A percentile compares a stretch with the other conserved stretches of the same genome.
Evolutionary conservation across 2,888 invertebrate genomes (phyloP).

Genomic region (Drosophila monieri): DNA sequence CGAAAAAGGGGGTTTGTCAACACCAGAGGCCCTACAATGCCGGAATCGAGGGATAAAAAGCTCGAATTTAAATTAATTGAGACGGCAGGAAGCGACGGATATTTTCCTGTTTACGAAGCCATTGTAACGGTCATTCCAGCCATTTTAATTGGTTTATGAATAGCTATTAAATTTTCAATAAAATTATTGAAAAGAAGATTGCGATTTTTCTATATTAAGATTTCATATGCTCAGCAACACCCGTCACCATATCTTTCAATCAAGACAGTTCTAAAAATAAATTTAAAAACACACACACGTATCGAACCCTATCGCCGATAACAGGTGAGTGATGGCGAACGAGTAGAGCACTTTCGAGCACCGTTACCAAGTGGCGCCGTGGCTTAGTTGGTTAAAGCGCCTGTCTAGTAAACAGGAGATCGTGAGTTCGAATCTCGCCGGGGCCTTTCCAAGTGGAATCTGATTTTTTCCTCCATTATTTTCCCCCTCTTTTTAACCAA

Average conservation of each 20-base stretch:
- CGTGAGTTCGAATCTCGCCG: slow-evolving; percentile 90
- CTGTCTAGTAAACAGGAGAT: slow-evolving; percentile 91
- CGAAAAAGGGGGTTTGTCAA: slow-evolving; percentile 40
- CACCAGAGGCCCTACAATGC: not conserved
- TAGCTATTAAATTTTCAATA: not conserved
- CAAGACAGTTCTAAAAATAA: slow-evolving; percentile 15
- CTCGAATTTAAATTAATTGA: not conserved
- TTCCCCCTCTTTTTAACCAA: not conserved
- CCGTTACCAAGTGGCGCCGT: slow-evolving; percentile 76
- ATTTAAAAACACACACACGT: not conserved
- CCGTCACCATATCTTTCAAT: not conserved
- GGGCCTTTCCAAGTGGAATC: slow-evolving; percentile 84
- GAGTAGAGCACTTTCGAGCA: not conserved
- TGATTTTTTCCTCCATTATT: slow-evolving; percentile 2
- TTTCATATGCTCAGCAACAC: not conserved
- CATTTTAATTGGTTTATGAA: not conserved
- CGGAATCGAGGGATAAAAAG: slow-evolving; percentile 10
- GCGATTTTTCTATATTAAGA: not conserved
- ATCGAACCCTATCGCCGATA: slow-evolving; percentile 14
- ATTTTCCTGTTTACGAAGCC: not conserved
- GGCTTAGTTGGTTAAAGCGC: slow-evolving; percentile 84
- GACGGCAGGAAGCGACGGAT: not conserved
- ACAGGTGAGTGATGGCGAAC: not conserved
- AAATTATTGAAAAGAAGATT: not conserved
- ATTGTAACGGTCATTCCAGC: not conserved